Evolutionary conservation across 92 coral and sea anemone genomes (phyloP).

Genomic region (Montipora capitata): DNA sequence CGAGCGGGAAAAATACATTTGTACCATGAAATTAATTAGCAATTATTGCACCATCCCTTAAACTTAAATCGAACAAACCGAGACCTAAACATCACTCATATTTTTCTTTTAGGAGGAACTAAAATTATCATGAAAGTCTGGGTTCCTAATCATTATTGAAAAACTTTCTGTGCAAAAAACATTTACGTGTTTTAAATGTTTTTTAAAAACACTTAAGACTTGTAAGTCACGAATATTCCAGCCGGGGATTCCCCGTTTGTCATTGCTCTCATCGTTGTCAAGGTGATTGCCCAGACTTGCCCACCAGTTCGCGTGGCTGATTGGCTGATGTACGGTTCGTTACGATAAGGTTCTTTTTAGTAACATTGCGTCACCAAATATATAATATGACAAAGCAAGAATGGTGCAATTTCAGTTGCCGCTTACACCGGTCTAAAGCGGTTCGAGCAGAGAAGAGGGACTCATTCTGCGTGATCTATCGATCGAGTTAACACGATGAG

Average conservation of each 20-base stretch:
- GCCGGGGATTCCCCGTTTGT: conserved; percentile 94
- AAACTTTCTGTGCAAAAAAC: neutral
- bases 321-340: conserved; percentile 32
- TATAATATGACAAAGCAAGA: conserved; percentile 18
- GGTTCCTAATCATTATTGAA: neutral
- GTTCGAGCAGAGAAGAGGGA: neutral
- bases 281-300: conserved; percentile 74
- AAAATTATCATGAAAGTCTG: neutral
- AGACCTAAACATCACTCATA: neutral
- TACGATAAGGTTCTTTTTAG: conserved; percentile 55
- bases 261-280: conserved; percentile 28
- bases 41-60: neutral
- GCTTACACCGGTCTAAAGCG: conserved; percentile 68
- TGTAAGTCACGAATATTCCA: conserved; percentile 12
- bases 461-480: neutral
- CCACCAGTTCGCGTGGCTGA: conserved; percentile 34
- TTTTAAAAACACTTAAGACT: neutral
- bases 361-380: conserved; percentile 65
- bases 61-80: neutral
- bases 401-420: conserved; percentile 70
- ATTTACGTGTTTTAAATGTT: conserved; percentile 15
- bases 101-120: neutral
- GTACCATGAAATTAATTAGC: conserved; percentile 2
- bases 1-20: conserved; percentile 14
- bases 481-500: neutral